These are phyloP conservation scores for Caenorhabditis uteleia DNA, from an alignment of 2,888 invertebrate species.

Conservation along the genomic window DNA sequence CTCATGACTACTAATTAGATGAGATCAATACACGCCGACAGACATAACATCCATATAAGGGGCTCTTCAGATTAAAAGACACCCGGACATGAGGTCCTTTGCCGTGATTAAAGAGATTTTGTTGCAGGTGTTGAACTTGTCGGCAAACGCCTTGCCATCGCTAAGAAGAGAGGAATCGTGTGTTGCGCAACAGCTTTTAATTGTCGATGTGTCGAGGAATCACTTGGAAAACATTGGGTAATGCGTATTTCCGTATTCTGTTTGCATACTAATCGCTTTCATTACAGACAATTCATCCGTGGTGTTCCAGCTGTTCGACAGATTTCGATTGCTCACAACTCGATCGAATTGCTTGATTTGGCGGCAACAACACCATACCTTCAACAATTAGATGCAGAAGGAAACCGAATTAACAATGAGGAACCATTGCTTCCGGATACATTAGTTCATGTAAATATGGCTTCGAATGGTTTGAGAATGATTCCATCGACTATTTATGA, in stretches of 20 bases:
- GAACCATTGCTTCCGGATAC: conserved; percentile 33
- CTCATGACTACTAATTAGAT: conserved; percentile 6
- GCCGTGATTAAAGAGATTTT: no score
- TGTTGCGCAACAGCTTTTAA: conserved; percentile 56
- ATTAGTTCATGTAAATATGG: conserved; percentile 57
- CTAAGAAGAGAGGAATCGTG: conserved; percentile 45
- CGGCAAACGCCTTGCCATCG: conserved; percentile 47
- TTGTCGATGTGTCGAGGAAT: conserved; percentile 62
- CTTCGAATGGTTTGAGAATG: conserved; percentile 46
- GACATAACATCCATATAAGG: no score
- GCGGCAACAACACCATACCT: conserved; percentile 42
- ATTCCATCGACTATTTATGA: conserved; percentile 53
- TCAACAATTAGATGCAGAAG: conserved; percentile 55
- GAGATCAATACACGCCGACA: not conserved
- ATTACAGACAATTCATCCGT: conserved; percentile 37
- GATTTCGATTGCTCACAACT: conserved; percentile 49
- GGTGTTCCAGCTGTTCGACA: conserved; percentile 48
- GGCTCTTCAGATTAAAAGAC: no score
- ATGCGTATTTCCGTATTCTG: conserved; percentile 8
- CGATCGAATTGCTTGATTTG: conserved; percentile 32
- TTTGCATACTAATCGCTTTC: not conserved
- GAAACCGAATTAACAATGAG: conserved; percentile 26
- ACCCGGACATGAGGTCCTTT: not conserved
- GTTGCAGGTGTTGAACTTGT: conserved; percentile 62
- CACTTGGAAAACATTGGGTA: conserved; percentile 44